phyloP scores from a whole-genome alignment of 2,888 invertebrate genomes.

The Amphipyra berbera region DNA sequence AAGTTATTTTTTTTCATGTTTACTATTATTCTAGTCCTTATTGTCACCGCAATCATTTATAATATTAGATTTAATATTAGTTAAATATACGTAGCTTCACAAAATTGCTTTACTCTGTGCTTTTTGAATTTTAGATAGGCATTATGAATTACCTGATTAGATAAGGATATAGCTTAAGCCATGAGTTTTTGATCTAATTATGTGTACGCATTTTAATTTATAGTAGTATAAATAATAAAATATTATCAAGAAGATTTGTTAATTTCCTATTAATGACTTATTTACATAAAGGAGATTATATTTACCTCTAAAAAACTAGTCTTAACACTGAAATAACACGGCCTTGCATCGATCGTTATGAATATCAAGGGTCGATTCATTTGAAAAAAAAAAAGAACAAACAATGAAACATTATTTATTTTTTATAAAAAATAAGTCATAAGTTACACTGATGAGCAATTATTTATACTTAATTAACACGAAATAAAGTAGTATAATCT shows the following conservation, averaged over 20 bases:
- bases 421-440: constrained; percentile 43
- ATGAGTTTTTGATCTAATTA: background rate
- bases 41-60: background rate
- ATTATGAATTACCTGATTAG: constrained; percentile 1
- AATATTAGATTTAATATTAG: background rate
- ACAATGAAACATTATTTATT: constrained; percentile 33
- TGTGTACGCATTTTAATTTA: background rate
- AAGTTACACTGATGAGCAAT: constrained; percentile 58
- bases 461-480: constrained; percentile 22
- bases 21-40: constrained; percentile 3
- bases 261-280: too few relatives aligned
- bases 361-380: too few relatives aligned
- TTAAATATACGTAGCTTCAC: background rate
- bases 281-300: too few relatives aligned
- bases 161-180: background rate
- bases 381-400: constrained; percentile 2
- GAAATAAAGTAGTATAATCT: constrained; percentile 9
- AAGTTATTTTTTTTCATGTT: too few relatives aligned
- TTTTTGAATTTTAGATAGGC: constrained; percentile 10
- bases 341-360: too few relatives aligned
- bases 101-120: constrained; percentile 7
- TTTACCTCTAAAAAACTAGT: too few relatives aligned
- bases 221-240: constrained; percentile 3
- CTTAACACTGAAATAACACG: too few relatives aligned
- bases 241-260: too few relatives aligned